Evolutionary conservation across 2,113 vertebrate genomes (phyloP), one percentile per base, ranked within the genome.

Genomic region (Lophotis ruficrista): DNA sequence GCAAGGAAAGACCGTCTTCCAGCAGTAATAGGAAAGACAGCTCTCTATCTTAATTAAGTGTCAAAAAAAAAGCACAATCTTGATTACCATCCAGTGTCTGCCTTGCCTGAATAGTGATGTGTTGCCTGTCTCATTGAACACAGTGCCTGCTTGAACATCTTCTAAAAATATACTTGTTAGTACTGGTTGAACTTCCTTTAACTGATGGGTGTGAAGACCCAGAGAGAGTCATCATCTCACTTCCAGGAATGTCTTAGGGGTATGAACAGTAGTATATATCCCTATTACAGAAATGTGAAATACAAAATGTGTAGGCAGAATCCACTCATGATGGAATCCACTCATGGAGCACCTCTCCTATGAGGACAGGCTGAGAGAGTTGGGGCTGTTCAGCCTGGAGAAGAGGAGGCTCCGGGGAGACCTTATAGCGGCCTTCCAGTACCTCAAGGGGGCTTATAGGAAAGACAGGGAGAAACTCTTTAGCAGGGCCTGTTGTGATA

Each of bases 21-120:
- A 53, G 5, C 30, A 60, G 71, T 50, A 86, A 78, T n/a, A 87
- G 69, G 64, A 94, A 76, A 81, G 66, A 91, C 62, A 91, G 68
- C 35, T 85, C 78, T 94, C 83, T 60, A 7, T 38, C 65, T 93
- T 96, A 96, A 96, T 96, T 96, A 83, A 66, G 58, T 94, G 89
- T 96, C 83, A 35, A 81, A 91, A 94, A 94, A 87, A 96, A 94
- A 87, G 47, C 69, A 87, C 25, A 57, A 18, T 76, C 90, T 95
- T 97, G 92, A 83, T 76, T 83, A 80, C 85, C 48, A 69, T 62
- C 64, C 56, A 79, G 62, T 56, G 71, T 93, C 43, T 68, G 51
- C 62, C 80, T 72, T 65, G 25, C 69, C 68, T 85, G 91, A 96
- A 95, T 66, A 91, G 84, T 91, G 87, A 83, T n/a, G 51, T 64